Percentiles rank a stretch among this genome's conserved stretches.
Conservation (phyloP, 1,140 invertebrate species). For the Apis cerana region DNA sequence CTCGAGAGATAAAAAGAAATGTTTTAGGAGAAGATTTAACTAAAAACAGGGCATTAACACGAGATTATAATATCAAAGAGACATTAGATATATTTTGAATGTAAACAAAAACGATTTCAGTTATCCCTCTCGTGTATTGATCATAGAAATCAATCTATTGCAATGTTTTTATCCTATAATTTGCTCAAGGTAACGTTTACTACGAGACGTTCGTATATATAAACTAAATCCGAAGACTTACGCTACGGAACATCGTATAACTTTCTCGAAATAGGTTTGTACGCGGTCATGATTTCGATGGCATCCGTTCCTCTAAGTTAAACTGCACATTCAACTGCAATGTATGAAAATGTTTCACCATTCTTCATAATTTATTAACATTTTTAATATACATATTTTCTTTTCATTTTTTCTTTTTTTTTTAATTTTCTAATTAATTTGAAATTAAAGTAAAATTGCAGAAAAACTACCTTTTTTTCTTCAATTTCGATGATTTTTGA, state of each 20-base stretch:
- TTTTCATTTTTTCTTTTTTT: too few species aligned
- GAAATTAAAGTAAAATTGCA: too few species aligned
- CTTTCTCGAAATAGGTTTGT: slow-evolving; percentile 39
- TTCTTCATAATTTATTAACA: background rate
- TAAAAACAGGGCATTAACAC: background rate
- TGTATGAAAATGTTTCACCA: background rate
- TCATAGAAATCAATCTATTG: background rate
- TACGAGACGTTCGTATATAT: background rate
- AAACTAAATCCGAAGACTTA: background rate
- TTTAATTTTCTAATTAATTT: too few species aligned
- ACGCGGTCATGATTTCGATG: slow-evolving; percentile 37
- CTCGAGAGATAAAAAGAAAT: background rate
- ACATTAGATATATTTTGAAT: background rate
- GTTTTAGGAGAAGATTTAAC: background rate
- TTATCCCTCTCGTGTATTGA: background rate
- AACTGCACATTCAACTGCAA: background rate
- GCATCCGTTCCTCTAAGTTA: slow-evolving; percentile 1
- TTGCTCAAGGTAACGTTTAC: slow-evolving; percentile 19
- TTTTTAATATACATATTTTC: too few species aligned
- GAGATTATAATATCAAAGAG: background rate
- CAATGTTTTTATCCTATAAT: background rate
- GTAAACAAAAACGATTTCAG: background rate
- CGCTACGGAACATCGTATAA: background rate
- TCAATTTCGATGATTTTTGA: too few species aligned
- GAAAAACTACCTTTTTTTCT: too few species aligned